These are phyloP conservation scores for Dermatemys mawii DNA, from an alignment of 2,113 vertebrate genomes.

Conservation along the genomic window DNA sequence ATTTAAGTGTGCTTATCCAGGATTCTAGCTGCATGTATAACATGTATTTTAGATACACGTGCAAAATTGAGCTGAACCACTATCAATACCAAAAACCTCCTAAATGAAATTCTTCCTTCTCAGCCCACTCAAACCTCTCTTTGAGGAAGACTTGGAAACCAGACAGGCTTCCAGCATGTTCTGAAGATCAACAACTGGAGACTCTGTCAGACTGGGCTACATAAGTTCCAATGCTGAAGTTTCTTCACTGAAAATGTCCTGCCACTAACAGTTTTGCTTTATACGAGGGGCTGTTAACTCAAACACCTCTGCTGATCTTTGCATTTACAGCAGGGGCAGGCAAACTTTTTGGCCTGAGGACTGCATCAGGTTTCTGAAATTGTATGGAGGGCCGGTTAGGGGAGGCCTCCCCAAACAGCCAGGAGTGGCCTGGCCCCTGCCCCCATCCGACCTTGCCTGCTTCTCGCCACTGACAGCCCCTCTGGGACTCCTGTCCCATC, in stretches of 20 bases:
- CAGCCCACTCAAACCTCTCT: background rate
- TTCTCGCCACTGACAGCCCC: too few relatives aligned
- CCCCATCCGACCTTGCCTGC: too few relatives aligned
- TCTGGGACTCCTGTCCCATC: too few relatives aligned
- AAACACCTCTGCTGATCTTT: rapidly evolving
- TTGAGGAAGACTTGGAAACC: rapidly evolving
- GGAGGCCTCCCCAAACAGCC: too few relatives aligned
- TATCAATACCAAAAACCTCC: background rate
- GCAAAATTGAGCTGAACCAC: background rate
- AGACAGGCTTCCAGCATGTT: background rate
- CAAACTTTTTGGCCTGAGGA: too few relatives aligned
- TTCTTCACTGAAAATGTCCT: background rate
- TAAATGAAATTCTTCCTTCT: background rate
- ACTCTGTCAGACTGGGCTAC: background rate
- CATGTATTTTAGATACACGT: background rate
- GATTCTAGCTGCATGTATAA: background rate
- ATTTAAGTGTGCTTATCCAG: background rate
- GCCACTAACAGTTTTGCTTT: background rate
- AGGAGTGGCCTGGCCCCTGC: too few relatives aligned
- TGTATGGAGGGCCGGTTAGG: too few relatives aligned
- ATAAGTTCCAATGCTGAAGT: background rate
- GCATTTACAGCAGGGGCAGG: too few relatives aligned
- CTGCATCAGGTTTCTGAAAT: too few relatives aligned
- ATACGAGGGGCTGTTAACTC: background rate
- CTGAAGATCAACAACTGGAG: background rate